These are phyloP conservation scores for Neolamprologus devosi DNA, from an alignment of 2,113 vertebrate genomes.

Conservation along the genomic window DNA sequence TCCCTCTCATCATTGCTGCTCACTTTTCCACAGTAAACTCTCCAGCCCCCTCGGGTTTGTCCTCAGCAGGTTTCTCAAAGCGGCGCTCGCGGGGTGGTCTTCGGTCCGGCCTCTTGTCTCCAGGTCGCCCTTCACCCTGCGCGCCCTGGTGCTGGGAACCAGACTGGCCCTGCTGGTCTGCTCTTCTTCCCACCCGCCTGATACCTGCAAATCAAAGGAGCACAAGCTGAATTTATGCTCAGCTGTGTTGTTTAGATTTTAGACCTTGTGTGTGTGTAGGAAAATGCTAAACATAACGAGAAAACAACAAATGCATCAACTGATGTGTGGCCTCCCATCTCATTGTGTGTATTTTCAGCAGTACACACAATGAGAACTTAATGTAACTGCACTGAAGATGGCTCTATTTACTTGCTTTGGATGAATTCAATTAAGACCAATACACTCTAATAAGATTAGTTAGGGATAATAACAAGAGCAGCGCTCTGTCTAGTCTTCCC, in stretches of 20 bases:
- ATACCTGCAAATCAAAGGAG: constrained; percentile 74
- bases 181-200: constrained; percentile 89
- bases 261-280: neutral
- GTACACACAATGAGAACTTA: neutral
- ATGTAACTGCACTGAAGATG: neutral
- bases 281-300: neutral
- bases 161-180: constrained; percentile 80
- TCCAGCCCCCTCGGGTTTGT: constrained; percentile 85
- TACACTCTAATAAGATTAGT: neutral
- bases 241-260: neutral
- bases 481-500: neutral
- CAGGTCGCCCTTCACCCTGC: constrained; percentile 86
- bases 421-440: neutral
- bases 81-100: constrained; percentile 91
- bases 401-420: neutral
- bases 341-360: no score
- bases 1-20: constrained; percentile 9
- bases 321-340: neutral
- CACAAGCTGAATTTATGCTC: neutral
- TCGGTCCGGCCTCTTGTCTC: constrained; percentile 86
- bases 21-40: constrained; percentile 93
- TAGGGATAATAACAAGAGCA: neutral
- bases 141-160: constrained; percentile 66
- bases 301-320: neutral
- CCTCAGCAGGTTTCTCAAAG: constrained; percentile 88